phyloP scores from a whole-genome alignment of 2,797 vertebrate genomes.

The Schizothorax lantsangensis region DNA sequence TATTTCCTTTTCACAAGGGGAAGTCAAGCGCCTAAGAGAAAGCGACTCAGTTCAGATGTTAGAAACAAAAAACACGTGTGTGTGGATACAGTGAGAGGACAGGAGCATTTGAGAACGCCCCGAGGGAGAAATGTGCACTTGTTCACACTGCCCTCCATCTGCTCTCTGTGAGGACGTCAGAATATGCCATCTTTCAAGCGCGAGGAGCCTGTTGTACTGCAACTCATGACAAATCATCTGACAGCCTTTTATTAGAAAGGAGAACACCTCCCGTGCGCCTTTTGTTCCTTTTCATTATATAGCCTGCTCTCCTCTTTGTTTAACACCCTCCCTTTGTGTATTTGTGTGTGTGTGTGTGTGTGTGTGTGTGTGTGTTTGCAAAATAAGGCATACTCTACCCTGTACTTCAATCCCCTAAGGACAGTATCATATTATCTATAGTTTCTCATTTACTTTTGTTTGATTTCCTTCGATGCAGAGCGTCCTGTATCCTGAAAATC shows the following conservation, averaged over 20 bases:
- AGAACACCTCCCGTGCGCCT: conserved; percentile 33
- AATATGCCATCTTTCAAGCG: conserved; percentile 42
- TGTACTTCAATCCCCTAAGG: background rate
- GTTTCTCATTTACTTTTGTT: conserved; percentile 36
- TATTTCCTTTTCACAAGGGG: background rate
- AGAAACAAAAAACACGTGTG: background rate
- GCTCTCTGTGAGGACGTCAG: conserved; percentile 36
- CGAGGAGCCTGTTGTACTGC: conserved; percentile 38
- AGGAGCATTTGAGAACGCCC: conserved; percentile 2
- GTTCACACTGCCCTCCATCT: conserved; percentile 46
- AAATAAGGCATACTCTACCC: background rate
- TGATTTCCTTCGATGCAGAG: background rate
- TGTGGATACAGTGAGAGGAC: conserved; percentile 3
- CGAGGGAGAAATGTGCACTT: conserved; percentile 35
- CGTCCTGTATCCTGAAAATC: background rate
- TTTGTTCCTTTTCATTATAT: conserved; percentile 38
- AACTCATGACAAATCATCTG: conserved; percentile 52
- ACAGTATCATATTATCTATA: conserved; percentile 1
- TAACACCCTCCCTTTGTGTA: conserved; percentile 19
- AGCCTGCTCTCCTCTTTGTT: conserved; percentile 20
- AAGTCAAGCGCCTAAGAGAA: background rate
- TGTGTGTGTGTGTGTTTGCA: conserved; percentile 11
- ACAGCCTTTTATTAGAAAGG: conserved; percentile 35
- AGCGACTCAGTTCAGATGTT: background rate
- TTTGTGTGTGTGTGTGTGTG: conserved; percentile 12